Base-by-base conservation (phyloP, 2,113 vertebrate genomes). In the Camelus bactrianus region DNA sequence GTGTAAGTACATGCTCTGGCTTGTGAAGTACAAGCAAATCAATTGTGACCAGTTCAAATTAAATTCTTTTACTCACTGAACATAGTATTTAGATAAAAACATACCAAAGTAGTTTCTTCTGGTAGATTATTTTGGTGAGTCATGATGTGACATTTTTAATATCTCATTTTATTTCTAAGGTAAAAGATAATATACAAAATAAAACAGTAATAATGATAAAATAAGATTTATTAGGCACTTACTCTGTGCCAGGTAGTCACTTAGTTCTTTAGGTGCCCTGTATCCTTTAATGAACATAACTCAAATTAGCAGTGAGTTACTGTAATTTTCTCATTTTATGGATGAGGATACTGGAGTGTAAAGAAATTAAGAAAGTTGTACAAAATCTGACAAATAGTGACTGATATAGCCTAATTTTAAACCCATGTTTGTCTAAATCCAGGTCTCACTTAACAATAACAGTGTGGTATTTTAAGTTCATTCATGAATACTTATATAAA, bases 1-100 rank as follows among this genome's bases (percentile, higher is more conserved):
- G 9, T 69, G 38, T 26, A 96, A 56, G 38, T 62, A 62, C 17
- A 83, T 94, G 13, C 4, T n/a, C 10, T 91, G 10, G 10, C 28
- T 94, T 88, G 11, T 80, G 69, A 89, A 80, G 46, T 72, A 5
- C 9, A 93, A 91, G 93, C 20, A 77, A 96, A 92, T 69, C 48
- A 92, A 28, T 82, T 82, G 30, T 92, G 54, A 93, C 26, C 30
- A 79, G 56, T 35, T 94, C 58, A 76, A 83, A 84, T 84, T 79
- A 86, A 67, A 58, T 77, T 80, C 0, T 81, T 79, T 95, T 72
- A 46, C 48, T 2, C 0, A 76, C 7, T 89, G 46, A 93, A 65
- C 91, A 38, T 80, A 73, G 79, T 67, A 69, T 76, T 94, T 69
- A 80, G 5, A 89, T 20, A 22, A 91, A 94, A 94, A 38, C 54